Evolutionary conservation across 1,140 invertebrate species (phyloP).

Genomic region (Euwallacea fornicatus): DNA sequence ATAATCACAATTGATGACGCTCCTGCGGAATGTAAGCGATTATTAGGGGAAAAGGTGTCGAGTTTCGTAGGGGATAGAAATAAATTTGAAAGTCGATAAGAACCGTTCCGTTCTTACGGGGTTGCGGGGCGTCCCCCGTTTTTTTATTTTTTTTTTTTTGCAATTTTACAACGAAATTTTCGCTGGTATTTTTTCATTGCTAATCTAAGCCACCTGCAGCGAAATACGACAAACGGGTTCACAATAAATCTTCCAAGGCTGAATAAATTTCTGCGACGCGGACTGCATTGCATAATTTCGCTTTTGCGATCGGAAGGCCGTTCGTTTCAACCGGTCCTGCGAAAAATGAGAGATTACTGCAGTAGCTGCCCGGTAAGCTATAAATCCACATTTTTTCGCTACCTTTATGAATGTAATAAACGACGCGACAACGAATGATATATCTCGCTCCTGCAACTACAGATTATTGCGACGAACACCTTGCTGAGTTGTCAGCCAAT

Average conservation of each 20-base stretch:
- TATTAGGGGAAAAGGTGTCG: slow-evolving; percentile 12
- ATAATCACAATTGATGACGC: slow-evolving; percentile 25
- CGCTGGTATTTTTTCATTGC: not conserved
- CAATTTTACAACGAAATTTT: not conserved
- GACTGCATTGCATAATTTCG: slow-evolving; percentile 19
- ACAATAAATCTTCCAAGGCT: slow-evolving; percentile 29
- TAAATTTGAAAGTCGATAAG: slow-evolving; percentile 13
- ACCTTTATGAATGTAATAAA: slow-evolving; percentile 2
- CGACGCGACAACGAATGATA: slow-evolving; percentile 5
- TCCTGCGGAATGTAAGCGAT: slow-evolving; percentile 23
- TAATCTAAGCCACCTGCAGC: slow-evolving; percentile 18
- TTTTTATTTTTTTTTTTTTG: too few species aligned
- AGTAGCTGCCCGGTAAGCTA: slow-evolving; percentile 15
- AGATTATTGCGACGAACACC: not conserved
- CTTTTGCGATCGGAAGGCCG: slow-evolving; percentile 26
- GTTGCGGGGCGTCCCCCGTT: not conserved
- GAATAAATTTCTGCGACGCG: slow-evolving; percentile 25
- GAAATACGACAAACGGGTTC: slow-evolving; percentile 23
- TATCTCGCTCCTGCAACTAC: slow-evolving; percentile 1
- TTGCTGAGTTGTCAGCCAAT: not conserved
- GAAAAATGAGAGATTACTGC: slow-evolving; percentile 29
- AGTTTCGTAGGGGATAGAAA: slow-evolving; percentile 19
- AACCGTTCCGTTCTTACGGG: not conserved
- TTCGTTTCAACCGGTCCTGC: slow-evolving; percentile 20
- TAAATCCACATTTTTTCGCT: slow-evolving; percentile 26